Conservation (phyloP, 2,888 invertebrate genomes). For the Bombylius discolor region DNA sequence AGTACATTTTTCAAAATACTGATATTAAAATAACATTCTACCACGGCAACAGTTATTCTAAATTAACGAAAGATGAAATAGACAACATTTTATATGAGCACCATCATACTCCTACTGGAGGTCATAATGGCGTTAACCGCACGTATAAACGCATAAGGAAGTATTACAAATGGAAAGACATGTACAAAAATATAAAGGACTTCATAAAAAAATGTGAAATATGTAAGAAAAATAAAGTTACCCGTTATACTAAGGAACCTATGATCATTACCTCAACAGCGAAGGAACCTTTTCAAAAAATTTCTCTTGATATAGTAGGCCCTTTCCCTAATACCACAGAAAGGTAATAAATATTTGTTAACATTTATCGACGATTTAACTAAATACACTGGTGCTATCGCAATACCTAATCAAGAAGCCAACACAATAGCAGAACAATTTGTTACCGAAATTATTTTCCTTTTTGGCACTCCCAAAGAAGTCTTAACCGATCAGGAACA, state of each 20-base stretch:
- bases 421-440: constrained; percentile 20
- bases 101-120: constrained; percentile 12
- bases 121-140: constrained; percentile 16
- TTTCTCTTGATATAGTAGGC: constrained; percentile 22
- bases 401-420: constrained; percentile 21
- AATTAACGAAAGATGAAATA: neutral
- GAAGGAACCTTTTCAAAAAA: constrained; percentile 17
- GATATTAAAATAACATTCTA: too few relatives aligned
- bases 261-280: too few relatives aligned
- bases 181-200: constrained; percentile 22
- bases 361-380: constrained; percentile 20
- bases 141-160: constrained; percentile 18
- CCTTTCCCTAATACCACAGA: constrained; percentile 17
- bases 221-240: constrained; percentile 10
- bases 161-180: constrained; percentile 21
- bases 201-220: constrained; percentile 20
- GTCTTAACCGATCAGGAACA: neutral
- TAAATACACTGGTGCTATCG: constrained; percentile 19
- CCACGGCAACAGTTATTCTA: too few relatives aligned
- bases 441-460: neutral
- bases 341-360: constrained; percentile 19
- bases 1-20: too few relatives aligned
- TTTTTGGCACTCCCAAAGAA: neutral
- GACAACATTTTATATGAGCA: constrained; percentile 12
- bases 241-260: constrained; percentile 14